Base-by-base conservation (phyloP, 2,888 invertebrate species). In the Luperina testacea region DNA sequence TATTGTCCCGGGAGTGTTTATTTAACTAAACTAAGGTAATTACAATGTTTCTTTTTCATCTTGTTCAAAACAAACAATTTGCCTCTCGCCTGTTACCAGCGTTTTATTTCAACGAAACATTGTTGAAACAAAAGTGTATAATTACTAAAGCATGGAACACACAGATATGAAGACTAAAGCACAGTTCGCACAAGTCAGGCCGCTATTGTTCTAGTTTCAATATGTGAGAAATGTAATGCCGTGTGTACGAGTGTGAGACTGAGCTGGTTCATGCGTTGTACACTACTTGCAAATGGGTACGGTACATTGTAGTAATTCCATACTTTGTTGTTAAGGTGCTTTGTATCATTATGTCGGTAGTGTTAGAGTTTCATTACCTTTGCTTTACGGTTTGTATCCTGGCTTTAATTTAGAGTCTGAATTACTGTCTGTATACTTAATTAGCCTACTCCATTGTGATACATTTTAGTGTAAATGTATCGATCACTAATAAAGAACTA, bases 141-240 rank as follows among this genome's bases (percentile, higher is more conserved):
- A 63, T 72, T 51, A 51, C n/a, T 32, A 70, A 70, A 79, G 20
- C 13, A 38, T 38, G 17, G 1, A 17, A 59, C 78, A 68, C 27
- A 69, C 20, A 32, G 15, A 38, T 51, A 78, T 51, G 20, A 38
- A 78, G 20, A 78, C 27, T 57, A 79, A 38, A 63, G 20, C 11
- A 24, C n/a, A n/a, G 80, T 59, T 70, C 59, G n/a, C 63, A 32
- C 4, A 53, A 71, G 45, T 53, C n/a, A 17, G 32, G n/a, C 15
- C 5, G 32, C n/a, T 78, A 20, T 63, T 80, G 80, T 80, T 42
- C 24, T 51, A 9, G 17, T 57, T 78, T 71, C 32, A 79, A 71
- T 80, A 71, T 53, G 71, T 79, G 80, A 61, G 42, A 53, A 71
- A 63, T 80, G 51, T n/a, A 27, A n/a, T 32, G n/a, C 70, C 17